These are phyloP conservation scores for Schlechtendalia chinensis DNA, from an alignment of 1,140 invertebrate genomes.

Conservation along the genomic window DNA sequence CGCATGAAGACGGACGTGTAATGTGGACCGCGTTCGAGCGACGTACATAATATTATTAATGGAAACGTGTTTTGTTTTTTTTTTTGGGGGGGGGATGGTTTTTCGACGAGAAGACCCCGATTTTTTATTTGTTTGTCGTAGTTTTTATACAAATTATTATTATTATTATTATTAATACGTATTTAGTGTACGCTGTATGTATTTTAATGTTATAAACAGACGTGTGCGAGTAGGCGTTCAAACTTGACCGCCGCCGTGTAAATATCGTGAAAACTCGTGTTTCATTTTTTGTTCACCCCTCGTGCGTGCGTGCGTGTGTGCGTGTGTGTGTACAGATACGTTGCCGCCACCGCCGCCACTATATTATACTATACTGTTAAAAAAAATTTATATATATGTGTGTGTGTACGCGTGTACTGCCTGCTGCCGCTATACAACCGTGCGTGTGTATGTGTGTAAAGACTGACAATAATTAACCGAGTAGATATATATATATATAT, in stretches of 20 bases:
- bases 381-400: too few species aligned
- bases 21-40: too few species aligned
- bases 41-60: too few species aligned
- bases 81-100: too few species aligned
- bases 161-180: background rate
- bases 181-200: background rate
- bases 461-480: slow-evolving; percentile 46
- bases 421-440: background rate
- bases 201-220: background rate
- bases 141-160: background rate
- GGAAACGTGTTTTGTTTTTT: too few species aligned
- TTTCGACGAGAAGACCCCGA: background rate
- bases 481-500: slow-evolving; percentile 14
- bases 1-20: background rate
- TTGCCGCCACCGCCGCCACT: background rate
- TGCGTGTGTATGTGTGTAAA: slow-evolving; percentile 46
- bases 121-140: too few species aligned
- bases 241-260: background rate
- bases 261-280: slow-evolving; percentile 26
- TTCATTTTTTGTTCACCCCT: background rate
- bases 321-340: slow-evolving; percentile 29
- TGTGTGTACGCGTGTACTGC: background rate
- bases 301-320: background rate
- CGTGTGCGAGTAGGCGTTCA: background rate
- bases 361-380: too few species aligned